These are phyloP conservation scores for Rhegmatorhina hoffmannsi DNA, from an alignment of 2,113 vertebrate genomes.

Conservation along the genomic window DNA sequence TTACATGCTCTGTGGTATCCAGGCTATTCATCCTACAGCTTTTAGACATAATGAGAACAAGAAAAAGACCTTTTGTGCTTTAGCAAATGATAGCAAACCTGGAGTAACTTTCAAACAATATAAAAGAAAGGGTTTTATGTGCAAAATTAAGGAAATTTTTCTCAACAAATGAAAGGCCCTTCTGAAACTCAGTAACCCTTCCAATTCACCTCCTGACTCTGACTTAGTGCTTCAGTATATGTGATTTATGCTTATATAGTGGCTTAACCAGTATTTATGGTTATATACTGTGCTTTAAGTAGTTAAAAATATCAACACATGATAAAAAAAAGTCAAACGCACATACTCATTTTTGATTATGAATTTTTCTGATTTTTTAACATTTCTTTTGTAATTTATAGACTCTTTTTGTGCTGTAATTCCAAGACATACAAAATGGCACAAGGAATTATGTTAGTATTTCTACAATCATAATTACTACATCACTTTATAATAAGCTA, in stretches of 20 bases:
- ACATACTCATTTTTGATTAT: neutral
- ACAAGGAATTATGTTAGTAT: neutral
- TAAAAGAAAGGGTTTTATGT: neutral
- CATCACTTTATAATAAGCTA: too few species aligned
- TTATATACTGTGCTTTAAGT: neutral
- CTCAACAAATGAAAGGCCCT: neutral
- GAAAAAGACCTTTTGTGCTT: constrained; percentile 24
- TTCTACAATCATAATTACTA: too few species aligned
- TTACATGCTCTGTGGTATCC: neutral
- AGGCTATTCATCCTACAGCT: constrained; percentile 34
- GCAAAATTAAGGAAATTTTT: neutral
- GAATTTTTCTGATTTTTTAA: neutral
- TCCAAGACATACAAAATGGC: neutral
- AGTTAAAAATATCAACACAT: neutral
- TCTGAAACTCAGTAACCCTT: neutral
- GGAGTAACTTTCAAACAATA: neutral
- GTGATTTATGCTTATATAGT: neutral
- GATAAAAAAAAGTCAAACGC: neutral
- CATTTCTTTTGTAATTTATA: neutral
- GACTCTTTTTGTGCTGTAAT: neutral
- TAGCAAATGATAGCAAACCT: neutral
- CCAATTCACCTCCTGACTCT: neutral
- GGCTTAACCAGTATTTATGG: neutral
- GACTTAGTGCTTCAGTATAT: neutral
- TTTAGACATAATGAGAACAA: constrained; percentile 39